These are phyloP conservation scores for Pandemis corylana DNA, from an alignment of 2,888 invertebrate genomes.

Conservation along the genomic window DNA sequence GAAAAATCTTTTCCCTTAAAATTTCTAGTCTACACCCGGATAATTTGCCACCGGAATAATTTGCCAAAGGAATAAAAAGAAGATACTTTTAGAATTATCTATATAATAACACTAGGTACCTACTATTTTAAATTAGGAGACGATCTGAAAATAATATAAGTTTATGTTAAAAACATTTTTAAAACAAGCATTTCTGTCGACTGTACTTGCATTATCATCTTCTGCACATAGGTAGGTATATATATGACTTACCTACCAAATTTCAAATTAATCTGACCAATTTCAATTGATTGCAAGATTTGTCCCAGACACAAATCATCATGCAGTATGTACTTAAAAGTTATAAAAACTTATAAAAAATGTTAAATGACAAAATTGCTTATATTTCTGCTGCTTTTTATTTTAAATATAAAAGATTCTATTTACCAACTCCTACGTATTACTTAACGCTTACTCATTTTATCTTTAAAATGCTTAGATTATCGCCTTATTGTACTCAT, in stretches of 20 bases:
- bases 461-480: neutral
- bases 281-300: too few relatives aligned
- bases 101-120: neutral
- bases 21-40: neutral
- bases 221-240: too few relatives aligned
- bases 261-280: too few relatives aligned
- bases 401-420: neutral
- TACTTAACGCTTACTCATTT: neutral
- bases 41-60: neutral
- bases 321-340: too few relatives aligned
- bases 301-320: too few relatives aligned
- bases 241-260: too few relatives aligned
- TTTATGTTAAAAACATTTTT: neutral
- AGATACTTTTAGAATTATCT: neutral
- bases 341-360: neutral
- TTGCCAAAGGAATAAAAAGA: neutral
- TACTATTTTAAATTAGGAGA: neutral
- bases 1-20: neutral
- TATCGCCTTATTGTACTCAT: slow-evolving; percentile 15
- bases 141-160: neutral
- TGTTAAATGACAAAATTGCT: neutral
- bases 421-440: slow-evolving; percentile 5
- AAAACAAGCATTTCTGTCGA: too few relatives aligned
- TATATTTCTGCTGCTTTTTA: neutral
- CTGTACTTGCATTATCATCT: too few relatives aligned